Conservation (phyloP, 2,113 vertebrate species). For the Pristiophorus japonicus region DNA sequence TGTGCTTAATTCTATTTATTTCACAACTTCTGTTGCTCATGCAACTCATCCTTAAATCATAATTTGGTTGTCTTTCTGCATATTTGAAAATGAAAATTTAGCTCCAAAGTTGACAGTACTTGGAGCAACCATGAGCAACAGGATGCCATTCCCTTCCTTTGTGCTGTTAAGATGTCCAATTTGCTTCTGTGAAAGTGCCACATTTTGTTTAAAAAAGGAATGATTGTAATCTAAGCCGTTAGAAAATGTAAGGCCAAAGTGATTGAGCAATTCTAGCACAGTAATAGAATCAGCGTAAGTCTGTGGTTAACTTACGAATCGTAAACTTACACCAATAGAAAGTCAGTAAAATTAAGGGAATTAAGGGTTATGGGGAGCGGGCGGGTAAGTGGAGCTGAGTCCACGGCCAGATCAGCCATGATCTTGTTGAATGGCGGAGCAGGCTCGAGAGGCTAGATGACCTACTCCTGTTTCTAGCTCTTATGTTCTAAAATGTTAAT, state of each 20-base stretch:
- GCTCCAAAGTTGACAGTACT: background rate
- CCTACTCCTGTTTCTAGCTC: too few species aligned
- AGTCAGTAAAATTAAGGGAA: too few species aligned
- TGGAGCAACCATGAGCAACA: background rate
- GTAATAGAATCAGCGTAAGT: background rate
- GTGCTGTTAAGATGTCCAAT: background rate
- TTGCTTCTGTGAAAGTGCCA: background rate
- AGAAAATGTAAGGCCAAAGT: background rate
- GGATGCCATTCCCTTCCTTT: background rate
- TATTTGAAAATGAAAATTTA: slow-evolving; percentile 1
- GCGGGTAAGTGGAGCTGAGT: too few species aligned
- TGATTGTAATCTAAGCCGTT: background rate
- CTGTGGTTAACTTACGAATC: background rate
- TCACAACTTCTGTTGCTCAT: background rate
- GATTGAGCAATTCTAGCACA: background rate
- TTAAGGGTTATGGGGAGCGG: too few species aligned
- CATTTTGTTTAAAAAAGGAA: background rate
- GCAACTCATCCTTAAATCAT: background rate
- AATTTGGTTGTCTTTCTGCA: background rate
- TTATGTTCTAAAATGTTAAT: too few species aligned
- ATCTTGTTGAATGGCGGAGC: too few species aligned
- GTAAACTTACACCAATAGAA: background rate
- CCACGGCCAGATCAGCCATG: too few species aligned
- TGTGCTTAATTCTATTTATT: background rate
- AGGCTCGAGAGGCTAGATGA: too few species aligned